Evolutionary conservation across 2,888 invertebrate genomes (phyloP), one percentile per base, ranked within the genome.

Genomic region (Melieria picta): DNA sequence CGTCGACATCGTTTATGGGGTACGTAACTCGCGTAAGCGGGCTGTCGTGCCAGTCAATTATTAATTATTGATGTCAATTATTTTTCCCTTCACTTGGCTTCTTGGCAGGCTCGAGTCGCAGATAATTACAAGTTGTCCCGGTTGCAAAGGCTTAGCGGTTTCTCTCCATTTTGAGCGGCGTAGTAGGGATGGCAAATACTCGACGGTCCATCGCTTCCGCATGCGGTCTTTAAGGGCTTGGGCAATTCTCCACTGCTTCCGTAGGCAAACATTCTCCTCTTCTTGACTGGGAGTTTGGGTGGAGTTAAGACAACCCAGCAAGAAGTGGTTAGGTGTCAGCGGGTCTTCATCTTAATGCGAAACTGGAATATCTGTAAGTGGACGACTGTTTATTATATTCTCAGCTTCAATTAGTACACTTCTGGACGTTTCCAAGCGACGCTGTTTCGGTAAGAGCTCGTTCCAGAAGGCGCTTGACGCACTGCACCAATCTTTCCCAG

Each of bases 401-500:
- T 76, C 75, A 5, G 73, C 72, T 55, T 76, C 76, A 11, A 75
- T 72, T 0, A 75, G 50, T 9, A 66, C 75, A 46, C 74, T 72
- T n/a, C 71, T 57, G 5, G 75, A 71, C 0, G 75, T 76, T 42
- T 77, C 72, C 0, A 77, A 7, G 1, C 71, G 75, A 73, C 0
- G 71, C 43, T 45, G 57, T 74, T 48, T 62, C 46, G 13, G 70
- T 45, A 9, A 76, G 62, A 1, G 71, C 69, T 60, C 62, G 63
- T 9, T 55, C 45, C 3, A 76, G 47, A 7, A 74, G 46, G 3
- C 45, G 64, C 16, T 75, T 75, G 0, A 77, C 62, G 7, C 65
- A 70, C 13, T 16, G 48, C 0, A 76, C 65, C 4, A 76, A 55
- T 4, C 73, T 62, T 55, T 76, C 76, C 79, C 79, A 79, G 46